Evolutionary conservation across 2,113 vertebrate species (phyloP).

Genomic region (Podocnemis expansa): DNA sequence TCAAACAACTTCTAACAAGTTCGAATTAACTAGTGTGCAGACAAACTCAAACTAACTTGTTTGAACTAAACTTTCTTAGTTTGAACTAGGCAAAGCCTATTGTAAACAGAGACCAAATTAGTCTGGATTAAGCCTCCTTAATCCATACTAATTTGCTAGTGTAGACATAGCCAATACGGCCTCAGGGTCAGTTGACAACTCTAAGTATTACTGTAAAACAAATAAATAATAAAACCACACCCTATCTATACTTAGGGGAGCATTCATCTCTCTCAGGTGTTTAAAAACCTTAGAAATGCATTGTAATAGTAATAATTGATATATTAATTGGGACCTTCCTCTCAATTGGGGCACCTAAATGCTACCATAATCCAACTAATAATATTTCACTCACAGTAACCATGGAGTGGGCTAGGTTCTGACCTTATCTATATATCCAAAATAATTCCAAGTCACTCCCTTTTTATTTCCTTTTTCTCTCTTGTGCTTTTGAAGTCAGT

Average conservation of each 20-base stretch:
- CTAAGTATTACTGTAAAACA: neutral
- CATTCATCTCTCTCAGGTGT: slow-evolving; percentile 14
- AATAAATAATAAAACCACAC: neutral
- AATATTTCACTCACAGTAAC: neutral
- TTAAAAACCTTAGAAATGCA: neutral
- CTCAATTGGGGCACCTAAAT: neutral
- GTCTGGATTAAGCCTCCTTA: no score
- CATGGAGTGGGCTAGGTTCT: neutral
- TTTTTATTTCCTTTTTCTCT: slow-evolving; percentile 60
- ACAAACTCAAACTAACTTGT: no score
- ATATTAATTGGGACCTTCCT: neutral
- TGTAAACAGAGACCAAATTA: no score
- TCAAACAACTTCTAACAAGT: no score
- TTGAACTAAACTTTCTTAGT: no score
- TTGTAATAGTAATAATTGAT: neutral
- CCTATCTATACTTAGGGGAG: neutral
- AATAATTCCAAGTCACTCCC: slow-evolving; percentile 43
- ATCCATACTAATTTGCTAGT: no score
- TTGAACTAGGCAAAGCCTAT: no score
- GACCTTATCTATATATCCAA: neutral
- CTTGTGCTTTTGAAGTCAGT: slow-evolving; percentile 23
- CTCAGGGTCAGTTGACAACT: neutral
- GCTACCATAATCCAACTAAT: neutral
- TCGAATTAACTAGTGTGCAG: no score
- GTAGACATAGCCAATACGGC: no score